phyloP scores from a whole-genome alignment of 92 coral and sea anemone genomes.

The Epizoanthus illoricatus region DNA sequence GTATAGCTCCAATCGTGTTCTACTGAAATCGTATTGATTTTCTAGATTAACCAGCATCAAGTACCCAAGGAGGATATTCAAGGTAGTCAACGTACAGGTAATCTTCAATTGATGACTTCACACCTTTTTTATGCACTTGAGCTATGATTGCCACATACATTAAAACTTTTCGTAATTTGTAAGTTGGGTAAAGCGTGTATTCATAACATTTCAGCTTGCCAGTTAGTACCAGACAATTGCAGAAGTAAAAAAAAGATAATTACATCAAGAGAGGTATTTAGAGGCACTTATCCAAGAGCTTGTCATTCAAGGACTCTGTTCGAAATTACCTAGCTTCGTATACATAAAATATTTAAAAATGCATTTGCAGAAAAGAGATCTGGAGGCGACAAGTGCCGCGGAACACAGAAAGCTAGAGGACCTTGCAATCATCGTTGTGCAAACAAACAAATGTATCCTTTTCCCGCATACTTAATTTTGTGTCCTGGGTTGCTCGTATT shows the following conservation, averaged over 20 bases:
- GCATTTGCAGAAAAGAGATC: neutral
- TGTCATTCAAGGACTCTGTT: neutral
- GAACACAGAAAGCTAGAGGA: conserved; percentile 46
- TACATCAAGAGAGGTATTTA: no score
- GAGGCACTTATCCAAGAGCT: no score
- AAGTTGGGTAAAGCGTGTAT: no score
- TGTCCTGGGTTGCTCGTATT: neutral
- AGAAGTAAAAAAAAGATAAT: no score
- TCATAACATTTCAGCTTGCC: no score
- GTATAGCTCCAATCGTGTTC: neutral
- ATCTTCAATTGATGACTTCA: neutral
- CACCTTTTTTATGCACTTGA: no score
- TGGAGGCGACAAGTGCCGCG: conserved; percentile 15
- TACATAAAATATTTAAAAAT: no score
- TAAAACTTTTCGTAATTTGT: no score
- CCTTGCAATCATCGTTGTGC: conserved; percentile 93
- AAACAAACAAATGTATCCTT: conserved; percentile 90
- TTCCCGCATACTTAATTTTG: neutral
- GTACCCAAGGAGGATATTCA: conserved; percentile 6
- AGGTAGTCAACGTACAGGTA: conserved; percentile 10
- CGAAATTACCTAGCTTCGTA: neutral
- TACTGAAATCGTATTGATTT: no score
- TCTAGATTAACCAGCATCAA: conserved; percentile 20
- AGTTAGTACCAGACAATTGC: no score
- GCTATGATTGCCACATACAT: no score